Percentiles rank a stretch among this genome's conserved stretches.
phyloP scores from a whole-genome alignment of 2,113 vertebrate species.

The Xiphorhynchus elegans region DNA sequence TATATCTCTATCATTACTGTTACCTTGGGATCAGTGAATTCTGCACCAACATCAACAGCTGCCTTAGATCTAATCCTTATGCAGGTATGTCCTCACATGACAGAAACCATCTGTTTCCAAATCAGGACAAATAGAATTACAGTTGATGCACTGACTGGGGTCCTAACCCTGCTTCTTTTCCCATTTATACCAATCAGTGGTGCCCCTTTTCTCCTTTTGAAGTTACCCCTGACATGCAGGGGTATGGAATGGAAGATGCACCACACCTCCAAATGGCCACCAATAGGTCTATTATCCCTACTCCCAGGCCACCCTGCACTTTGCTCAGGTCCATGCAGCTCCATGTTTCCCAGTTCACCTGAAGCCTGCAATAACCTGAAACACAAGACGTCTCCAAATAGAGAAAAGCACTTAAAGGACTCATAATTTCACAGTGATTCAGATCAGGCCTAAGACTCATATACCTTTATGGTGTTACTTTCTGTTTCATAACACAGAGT shows the following conservation, averaged over 20 bases:
- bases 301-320: neutral
- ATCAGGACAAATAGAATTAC: neutral
- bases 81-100: neutral
- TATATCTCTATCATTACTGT: neutral
- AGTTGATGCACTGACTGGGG: neutral
- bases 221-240: neutral
- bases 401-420: neutral
- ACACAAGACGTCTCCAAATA: neutral
- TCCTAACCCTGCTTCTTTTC: neutral
- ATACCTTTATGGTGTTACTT: neutral
- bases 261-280: neutral
- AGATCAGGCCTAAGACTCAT: neutral
- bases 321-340: neutral
- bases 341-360: neutral
- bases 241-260: neutral
- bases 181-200: neutral
- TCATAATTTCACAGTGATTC: neutral
- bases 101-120: neutral
- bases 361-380: neutral
- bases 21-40: neutral
- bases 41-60: neutral
- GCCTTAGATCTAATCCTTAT: neutral
- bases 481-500: neutral
- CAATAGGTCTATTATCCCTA: neutral
- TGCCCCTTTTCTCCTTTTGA: neutral